Conservation (phyloP, 2,113 vertebrate genomes). For the Oostethus manadensis region DNA sequence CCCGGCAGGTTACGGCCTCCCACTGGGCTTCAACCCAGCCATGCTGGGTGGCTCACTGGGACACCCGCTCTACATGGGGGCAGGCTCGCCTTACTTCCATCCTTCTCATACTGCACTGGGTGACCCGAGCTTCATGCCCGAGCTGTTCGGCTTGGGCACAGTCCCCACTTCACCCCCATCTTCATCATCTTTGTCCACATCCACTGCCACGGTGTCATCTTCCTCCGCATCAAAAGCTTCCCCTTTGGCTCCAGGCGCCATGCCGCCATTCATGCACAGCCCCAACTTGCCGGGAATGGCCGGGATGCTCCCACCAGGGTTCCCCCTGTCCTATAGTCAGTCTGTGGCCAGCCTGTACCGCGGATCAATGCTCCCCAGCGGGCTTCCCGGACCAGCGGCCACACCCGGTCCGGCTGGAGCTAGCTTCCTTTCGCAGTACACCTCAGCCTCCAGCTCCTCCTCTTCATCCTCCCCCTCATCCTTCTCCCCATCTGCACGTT, state of each 20-base stretch:
- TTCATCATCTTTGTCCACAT: conserved; percentile 70
- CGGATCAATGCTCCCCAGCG: conserved; percentile 65
- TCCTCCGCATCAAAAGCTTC: conserved; percentile 72
- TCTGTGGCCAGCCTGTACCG: conserved; percentile 76
- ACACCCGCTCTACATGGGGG: conserved; percentile 82
- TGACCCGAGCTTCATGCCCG: conserved; percentile 82
- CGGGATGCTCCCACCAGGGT: conserved; percentile 80
- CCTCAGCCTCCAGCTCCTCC: conserved; percentile 66
- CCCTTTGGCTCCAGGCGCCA: conserved; percentile 77
- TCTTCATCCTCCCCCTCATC: conserved; percentile 73
- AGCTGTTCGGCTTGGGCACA: conserved; percentile 59
- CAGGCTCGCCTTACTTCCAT: conserved; percentile 82
- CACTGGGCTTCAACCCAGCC: conserved; percentile 80
- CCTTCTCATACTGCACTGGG: conserved; percentile 76
- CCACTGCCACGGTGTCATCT: conserved; percentile 36
- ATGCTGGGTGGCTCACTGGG: conserved; percentile 79
- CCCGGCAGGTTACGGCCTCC: conserved; percentile 78
- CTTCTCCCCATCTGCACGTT: conserved; percentile 72
- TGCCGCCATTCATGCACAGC: conserved; percentile 83
- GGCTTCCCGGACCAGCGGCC: conserved; percentile 73
- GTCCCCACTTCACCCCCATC: conserved; percentile 71
- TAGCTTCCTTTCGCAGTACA: conserved; percentile 81
- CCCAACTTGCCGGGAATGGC: conserved; percentile 72
- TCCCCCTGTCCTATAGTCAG: conserved; percentile 84
- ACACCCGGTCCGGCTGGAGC: conserved; percentile 83